phyloP scores from a whole-genome alignment of 2,888 invertebrate species.

The Selenia dentaria region DNA sequence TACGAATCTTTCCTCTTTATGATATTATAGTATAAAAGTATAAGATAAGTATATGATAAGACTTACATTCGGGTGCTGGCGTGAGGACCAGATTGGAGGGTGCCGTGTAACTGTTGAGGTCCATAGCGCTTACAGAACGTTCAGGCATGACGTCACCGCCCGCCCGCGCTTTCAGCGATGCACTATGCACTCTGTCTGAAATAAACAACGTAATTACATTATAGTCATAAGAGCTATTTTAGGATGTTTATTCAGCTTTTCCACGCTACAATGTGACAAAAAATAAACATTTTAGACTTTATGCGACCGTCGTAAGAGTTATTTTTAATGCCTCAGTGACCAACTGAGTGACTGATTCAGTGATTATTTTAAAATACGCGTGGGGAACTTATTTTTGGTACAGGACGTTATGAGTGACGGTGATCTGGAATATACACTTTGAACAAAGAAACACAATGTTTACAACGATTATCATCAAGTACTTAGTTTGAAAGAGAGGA shows the following conservation, averaged over 20 bases:
- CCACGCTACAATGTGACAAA: background rate
- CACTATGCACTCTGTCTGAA: constrained; percentile 68
- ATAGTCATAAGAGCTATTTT: constrained; percentile 24
- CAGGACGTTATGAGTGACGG: constrained; percentile 22
- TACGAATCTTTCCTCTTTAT: no score
- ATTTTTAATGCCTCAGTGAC: constrained; percentile 17
- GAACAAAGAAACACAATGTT: constrained; percentile 21
- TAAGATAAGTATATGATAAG: no score
- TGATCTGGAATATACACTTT: constrained; percentile 10
- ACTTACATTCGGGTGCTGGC: constrained; percentile 79
- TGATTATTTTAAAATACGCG: constrained; percentile 25
- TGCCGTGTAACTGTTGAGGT: constrained; percentile 67
- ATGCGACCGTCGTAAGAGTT: constrained; percentile 1
- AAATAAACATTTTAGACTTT: background rate
- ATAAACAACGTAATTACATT: constrained; percentile 19
- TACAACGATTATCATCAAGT: no score
- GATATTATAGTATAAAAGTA: no score
- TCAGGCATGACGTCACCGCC: constrained; percentile 75
- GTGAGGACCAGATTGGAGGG: constrained; percentile 77
- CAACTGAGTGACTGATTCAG: constrained; percentile 16
- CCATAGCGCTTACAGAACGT: constrained; percentile 66
- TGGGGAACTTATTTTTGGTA: constrained; percentile 31
- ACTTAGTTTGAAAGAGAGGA: no score
- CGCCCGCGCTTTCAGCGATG: constrained; percentile 63
- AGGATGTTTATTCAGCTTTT: constrained; percentile 15